Base-by-base conservation (phyloP, 2,888 invertebrate genomes). In the Harpalus rufipes region DNA sequence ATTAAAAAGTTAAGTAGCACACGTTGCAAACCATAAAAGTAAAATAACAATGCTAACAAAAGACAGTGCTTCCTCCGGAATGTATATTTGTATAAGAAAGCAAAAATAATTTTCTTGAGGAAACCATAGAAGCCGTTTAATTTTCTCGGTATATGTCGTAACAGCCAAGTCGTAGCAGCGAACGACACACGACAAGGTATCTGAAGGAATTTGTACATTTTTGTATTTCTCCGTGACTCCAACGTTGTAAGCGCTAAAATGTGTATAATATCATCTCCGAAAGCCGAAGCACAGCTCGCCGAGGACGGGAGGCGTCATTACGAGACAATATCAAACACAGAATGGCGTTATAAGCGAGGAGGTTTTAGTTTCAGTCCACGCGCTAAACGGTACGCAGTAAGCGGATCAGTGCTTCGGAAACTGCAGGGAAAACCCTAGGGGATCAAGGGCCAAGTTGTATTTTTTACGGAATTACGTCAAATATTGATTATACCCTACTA, bases 281-380 rank as follows among this genome's bases (percentile, higher is more conserved):
- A 8, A 2, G 63, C 14, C 68, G 6, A 7, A 7, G 68, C 68
- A 12, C 32, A 32, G 21, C 21, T 3, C 21, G 65, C 32, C n/a
- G n/a, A 65, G 39, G 68, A 32, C 68, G n/a, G 7, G 41, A 25
- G 68, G 68, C n/a, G 68, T 68, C 68, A 68, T 68, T 68, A 68
- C 72, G 82, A 72, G 82, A 82, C 82, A 82, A 82, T 82, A 82
- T 72, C 82, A 72, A 72, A 72, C 58, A 68, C 58, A 56, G 82
- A 82, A 82, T 58, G 82, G 82, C 65, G 82, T 72, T 82, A 82
- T 72, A 82, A 68, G 51, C 82, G 82, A 72, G 68, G 72, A 32
- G 32, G 32, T 4, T 32, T 32, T 4, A 4, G 72, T 32, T 58
- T 58, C 56, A 32, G 32, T 32, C 72, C 25, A 56, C 72, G 18